Evolutionary conservation across 2,797 vertebrate species (phyloP).

Genomic region (Intellagama lesueurii): DNA sequence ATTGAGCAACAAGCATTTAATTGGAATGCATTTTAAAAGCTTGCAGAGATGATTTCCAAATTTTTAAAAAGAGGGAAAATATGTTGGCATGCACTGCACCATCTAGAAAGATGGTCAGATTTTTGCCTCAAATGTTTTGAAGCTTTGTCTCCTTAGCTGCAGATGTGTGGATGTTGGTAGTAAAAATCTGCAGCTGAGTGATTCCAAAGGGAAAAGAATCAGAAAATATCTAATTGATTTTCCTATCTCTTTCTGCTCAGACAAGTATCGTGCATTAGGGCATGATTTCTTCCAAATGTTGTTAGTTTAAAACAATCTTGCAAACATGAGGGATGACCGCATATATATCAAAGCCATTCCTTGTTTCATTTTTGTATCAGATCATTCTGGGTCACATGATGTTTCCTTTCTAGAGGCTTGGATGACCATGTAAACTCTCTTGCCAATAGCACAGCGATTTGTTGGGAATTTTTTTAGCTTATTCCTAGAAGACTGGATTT

Average conservation of each 20-base stretch:
- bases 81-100: not conserved
- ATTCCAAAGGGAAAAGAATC: not conserved
- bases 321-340: not conserved
- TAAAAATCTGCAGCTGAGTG: not conserved
- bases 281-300: not conserved
- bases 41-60: not conserved
- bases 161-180: not conserved
- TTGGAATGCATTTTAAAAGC: not conserved
- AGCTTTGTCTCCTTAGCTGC: not conserved
- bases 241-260: not conserved
- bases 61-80: not conserved
- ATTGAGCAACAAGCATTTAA: no score
- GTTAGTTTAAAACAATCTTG: conserved; percentile 27
- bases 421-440: not conserved
- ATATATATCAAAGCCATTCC: conserved; percentile 8
- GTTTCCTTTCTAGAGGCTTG: not conserved
- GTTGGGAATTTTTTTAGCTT: not conserved
- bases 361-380: not conserved
- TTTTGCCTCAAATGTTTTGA: not conserved
- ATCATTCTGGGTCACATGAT: not conserved
- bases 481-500: not conserved
- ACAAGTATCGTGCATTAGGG: not conserved
- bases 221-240: not conserved
- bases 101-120: not conserved
- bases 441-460: not conserved